These are phyloP conservation scores for Bombus picipes DNA, from an alignment of 1,140 invertebrate genomes.

Conservation along the genomic window DNA sequence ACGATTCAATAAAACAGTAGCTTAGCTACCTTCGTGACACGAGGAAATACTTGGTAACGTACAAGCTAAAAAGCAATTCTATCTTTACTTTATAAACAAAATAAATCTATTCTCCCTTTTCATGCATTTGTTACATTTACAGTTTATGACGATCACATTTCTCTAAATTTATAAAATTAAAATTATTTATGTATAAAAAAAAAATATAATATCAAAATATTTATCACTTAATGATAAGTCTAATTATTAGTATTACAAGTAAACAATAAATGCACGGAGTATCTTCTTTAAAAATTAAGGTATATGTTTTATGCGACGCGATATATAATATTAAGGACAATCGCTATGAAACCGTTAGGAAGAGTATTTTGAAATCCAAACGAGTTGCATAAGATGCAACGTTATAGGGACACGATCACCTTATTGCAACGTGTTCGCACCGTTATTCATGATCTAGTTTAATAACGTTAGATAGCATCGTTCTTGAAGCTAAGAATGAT, in stretches of 20 bases:
- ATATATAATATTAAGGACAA: neutral
- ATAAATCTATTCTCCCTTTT: neutral
- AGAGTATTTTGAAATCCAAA: slow-evolving; percentile 8
- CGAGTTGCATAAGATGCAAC: slow-evolving; percentile 6
- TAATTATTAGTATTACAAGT: too few species aligned
- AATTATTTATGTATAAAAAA: too few species aligned
- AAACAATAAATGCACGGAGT: neutral
- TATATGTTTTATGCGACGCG: neutral
- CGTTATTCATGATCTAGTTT: slow-evolving; percentile 15
- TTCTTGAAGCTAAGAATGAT: neutral
- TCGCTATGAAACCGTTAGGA: neutral
- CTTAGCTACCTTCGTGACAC: neutral
- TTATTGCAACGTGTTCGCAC: slow-evolving; percentile 14
- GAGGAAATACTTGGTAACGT: neutral
- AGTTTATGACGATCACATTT: too few species aligned
- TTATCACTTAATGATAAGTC: neutral
- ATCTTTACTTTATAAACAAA: neutral
- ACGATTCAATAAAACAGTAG: neutral
- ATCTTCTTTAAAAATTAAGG: neutral
- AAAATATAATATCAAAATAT: neutral
- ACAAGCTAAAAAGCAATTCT: neutral
- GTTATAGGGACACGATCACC: neutral
- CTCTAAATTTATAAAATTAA: too few species aligned
- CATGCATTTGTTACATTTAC: neutral
- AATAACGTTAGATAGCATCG: slow-evolving; percentile 5